These are phyloP conservation scores for Campoplex nolae DNA, from an alignment of 2,888 invertebrate species.

Conservation along the genomic window DNA sequence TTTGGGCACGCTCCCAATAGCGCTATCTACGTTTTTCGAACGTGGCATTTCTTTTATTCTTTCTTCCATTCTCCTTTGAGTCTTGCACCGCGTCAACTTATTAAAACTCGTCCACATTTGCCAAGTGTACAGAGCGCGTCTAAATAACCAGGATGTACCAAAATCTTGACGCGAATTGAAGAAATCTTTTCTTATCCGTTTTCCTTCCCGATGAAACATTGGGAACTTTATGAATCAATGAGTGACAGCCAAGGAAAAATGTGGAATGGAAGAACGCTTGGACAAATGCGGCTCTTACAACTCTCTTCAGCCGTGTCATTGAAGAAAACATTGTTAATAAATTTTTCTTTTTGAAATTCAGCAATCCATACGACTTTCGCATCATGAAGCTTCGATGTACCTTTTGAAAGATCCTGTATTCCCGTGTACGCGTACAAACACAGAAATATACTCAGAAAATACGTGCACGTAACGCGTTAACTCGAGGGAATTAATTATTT, in stretches of 20 bases:
- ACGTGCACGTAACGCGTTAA: constrained; percentile 26
- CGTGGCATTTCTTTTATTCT: constrained; percentile 55
- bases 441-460: constrained; percentile 1
- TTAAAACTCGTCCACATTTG: constrained; percentile 43
- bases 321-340: neutral
- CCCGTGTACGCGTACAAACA: neutral
- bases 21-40: constrained; percentile 27
- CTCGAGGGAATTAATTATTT: constrained; percentile 58
- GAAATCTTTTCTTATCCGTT: neutral
- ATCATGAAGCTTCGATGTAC: neutral
- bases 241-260: neutral
- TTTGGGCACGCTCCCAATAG: constrained; percentile 36
- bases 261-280: neutral
- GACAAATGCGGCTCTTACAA: too few relatives aligned
- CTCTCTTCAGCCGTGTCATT: neutral
- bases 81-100: constrained; percentile 33
- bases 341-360: too few relatives aligned
- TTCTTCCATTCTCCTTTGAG: constrained; percentile 56
- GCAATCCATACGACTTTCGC: too few relatives aligned
- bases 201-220: neutral
- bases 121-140: constrained; percentile 6
- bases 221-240: neutral
- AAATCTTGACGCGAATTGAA: too few relatives aligned
- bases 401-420: neutral
- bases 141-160: neutral